Evolutionary conservation across 2,113 vertebrate genomes (phyloP).

Genomic region (Oplegnathus fasciatus): DNA sequence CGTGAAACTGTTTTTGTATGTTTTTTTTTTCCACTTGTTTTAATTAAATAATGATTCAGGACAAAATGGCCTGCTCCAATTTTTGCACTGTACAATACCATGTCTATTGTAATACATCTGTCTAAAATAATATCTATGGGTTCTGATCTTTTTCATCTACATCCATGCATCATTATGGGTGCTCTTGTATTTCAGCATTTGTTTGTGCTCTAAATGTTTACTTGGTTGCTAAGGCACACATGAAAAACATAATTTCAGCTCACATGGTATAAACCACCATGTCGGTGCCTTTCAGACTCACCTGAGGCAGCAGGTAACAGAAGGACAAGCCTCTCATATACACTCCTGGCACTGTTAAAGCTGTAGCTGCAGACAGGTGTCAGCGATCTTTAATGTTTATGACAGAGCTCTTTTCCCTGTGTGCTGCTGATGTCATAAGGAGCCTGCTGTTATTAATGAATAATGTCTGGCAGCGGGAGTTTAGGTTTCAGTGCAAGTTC

Average conservation of each 20-base stretch:
- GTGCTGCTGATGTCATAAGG: constrained; percentile 69
- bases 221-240: constrained; percentile 10
- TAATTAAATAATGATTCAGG: neutral
- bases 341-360: neutral
- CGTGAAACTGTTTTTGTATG: too few relatives aligned
- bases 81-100: neutral
- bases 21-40: too few relatives aligned
- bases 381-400: constrained; percentile 78
- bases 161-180: neutral
- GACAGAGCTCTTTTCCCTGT: constrained; percentile 40
- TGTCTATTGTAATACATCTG: neutral
- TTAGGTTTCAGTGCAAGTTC: constrained; percentile 60
- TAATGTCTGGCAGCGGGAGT: constrained; percentile 56
- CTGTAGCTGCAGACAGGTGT: constrained; percentile 73
- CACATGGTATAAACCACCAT: neutral
- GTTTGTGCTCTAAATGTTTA: neutral
- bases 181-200: neutral
- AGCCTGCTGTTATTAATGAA: constrained; percentile 70
- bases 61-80: neutral
- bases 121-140: neutral
- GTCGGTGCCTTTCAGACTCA: constrained; percentile 48
- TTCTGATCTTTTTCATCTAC: neutral
- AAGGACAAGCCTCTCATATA: neutral
- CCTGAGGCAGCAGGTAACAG: constrained; percentile 33
- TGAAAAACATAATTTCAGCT: neutral